Percentiles rank a stretch among this genome's conserved stretches.
These are phyloP conservation scores for Drosophila mayaguana DNA, from an alignment of 2,888 invertebrate species.

Conservation along the genomic window DNA sequence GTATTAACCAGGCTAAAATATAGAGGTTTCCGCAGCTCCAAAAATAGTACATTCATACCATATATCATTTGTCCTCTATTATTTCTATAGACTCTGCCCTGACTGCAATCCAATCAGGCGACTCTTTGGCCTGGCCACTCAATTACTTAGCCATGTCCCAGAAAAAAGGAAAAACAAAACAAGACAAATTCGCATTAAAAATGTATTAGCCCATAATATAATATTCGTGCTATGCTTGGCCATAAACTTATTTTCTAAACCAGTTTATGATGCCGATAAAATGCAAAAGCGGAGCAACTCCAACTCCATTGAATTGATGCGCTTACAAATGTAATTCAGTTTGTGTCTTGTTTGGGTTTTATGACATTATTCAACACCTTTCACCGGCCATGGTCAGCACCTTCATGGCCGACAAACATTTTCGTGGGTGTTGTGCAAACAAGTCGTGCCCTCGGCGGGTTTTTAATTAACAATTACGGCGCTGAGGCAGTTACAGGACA, in stretches of 20 bases:
- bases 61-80: constrained; percentile 7
- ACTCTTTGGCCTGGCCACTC: constrained; percentile 27
- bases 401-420: constrained; percentile 13
- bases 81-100: neutral
- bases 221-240: constrained; percentile 45
- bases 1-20: constrained; percentile 35
- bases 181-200: constrained; percentile 48
- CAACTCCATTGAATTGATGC: neutral
- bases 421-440: constrained; percentile 30
- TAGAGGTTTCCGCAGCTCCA: neutral
- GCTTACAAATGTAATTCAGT: constrained; percentile 9
- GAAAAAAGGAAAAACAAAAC: neutral
- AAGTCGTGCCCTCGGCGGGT: constrained; percentile 61
- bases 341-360: constrained; percentile 20
- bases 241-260: constrained; percentile 61
- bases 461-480: constrained; percentile 77
- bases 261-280: constrained; percentile 52
- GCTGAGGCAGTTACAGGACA: constrained; percentile 43
- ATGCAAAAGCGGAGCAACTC: constrained; percentile 3
- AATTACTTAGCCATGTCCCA: constrained; percentile 60
- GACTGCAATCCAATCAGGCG: constrained; percentile 35
- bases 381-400: constrained; percentile 12
- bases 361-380: constrained; percentile 46
- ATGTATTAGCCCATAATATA: constrained; percentile 57
- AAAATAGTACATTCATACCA: constrained; percentile 12